These are phyloP conservation scores for Meandrina meandrites DNA, from an alignment of 92 coral and sea anemone species.

Conservation along the genomic window DNA sequence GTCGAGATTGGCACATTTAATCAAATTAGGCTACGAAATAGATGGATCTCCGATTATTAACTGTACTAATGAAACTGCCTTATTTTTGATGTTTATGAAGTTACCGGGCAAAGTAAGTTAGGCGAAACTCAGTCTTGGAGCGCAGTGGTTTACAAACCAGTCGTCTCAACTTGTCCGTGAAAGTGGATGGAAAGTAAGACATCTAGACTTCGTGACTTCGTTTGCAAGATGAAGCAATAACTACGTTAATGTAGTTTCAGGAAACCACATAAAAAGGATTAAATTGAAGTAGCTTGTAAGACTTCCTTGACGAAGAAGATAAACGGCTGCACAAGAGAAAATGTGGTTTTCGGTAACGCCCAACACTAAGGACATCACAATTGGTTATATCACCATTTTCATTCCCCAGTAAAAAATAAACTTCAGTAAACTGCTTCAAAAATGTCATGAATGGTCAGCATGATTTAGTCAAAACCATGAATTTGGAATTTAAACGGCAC, in stretches of 20 bases:
- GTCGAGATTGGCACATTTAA: not conserved
- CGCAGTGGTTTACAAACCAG: not conserved
- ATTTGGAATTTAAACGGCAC: not conserved
- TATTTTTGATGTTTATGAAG: not conserved
- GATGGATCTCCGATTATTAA: not conserved
- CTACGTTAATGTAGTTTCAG: slow-evolving; percentile 13
- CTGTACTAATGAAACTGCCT: not conserved
- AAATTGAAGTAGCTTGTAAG: slow-evolving; percentile 21
- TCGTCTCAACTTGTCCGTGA: not conserved
- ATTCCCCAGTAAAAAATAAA: not conserved
- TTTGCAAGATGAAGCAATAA: not conserved
- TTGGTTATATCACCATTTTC: not conserved
- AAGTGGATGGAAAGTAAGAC: not conserved
- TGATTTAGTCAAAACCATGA: not conserved
- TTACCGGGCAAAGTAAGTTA: not conserved
- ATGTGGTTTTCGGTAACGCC: slow-evolving; percentile 3
- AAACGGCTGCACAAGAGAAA: slow-evolving; percentile 5
- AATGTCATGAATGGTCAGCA: not conserved
- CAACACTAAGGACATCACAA: not conserved
- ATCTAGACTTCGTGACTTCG: slow-evolving; percentile 11
- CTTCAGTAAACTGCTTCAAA: not conserved
- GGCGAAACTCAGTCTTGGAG: not conserved
- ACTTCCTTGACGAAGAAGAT: not conserved
- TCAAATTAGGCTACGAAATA: not conserved
- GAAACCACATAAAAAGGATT: slow-evolving; percentile 48